Conservation (phyloP, 2,888 invertebrate species). For the Digitonthophagus gazella region DNA sequence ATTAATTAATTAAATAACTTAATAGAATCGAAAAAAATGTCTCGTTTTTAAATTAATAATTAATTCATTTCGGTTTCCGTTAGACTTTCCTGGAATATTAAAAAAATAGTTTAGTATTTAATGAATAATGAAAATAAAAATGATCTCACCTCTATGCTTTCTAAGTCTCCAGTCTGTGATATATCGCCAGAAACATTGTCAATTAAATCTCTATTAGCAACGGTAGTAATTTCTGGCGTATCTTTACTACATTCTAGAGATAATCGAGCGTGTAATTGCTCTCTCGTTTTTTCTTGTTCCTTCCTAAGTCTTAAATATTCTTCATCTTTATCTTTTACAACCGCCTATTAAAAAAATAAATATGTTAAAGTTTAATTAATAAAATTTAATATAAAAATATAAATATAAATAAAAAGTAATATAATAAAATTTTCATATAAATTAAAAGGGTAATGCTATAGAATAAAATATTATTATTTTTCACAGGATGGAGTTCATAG, state of each 20-base stretch:
- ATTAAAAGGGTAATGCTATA: no score
- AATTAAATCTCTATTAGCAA: slow-evolving; percentile 33
- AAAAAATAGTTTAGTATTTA: background rate
- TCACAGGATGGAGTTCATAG: no score
- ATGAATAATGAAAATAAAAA: background rate
- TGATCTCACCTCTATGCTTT: slow-evolving; percentile 42
- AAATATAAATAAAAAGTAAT: no score
- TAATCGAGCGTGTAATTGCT: slow-evolving; percentile 63
- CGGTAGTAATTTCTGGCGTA: slow-evolving; percentile 33
- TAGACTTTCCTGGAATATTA: slow-evolving; percentile 8
- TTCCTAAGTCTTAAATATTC: slow-evolving; percentile 70
- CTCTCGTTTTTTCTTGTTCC: slow-evolving; percentile 69
- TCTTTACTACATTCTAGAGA: slow-evolving; percentile 48
- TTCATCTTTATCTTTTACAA: slow-evolving; percentile 72
- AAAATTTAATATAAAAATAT: background rate
- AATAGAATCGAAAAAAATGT: slow-evolving; percentile 13
- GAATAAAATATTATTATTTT: no score
- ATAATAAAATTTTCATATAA: no score
- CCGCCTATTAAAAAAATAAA: slow-evolving; percentile 55
- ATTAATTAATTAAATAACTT: slow-evolving; percentile 7
- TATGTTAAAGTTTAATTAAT: slow-evolving; percentile 1
- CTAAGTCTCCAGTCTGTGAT: slow-evolving; percentile 40
- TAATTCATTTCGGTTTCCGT: slow-evolving; percentile 9
- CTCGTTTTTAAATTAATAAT: background rate
- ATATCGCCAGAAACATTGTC: background rate